A percentile compares a stretch with the other conserved stretches of the same genome.
Evolutionary conservation across 1,140 invertebrate species (phyloP).

Genomic region (Atopsyche davidsoni): DNA sequence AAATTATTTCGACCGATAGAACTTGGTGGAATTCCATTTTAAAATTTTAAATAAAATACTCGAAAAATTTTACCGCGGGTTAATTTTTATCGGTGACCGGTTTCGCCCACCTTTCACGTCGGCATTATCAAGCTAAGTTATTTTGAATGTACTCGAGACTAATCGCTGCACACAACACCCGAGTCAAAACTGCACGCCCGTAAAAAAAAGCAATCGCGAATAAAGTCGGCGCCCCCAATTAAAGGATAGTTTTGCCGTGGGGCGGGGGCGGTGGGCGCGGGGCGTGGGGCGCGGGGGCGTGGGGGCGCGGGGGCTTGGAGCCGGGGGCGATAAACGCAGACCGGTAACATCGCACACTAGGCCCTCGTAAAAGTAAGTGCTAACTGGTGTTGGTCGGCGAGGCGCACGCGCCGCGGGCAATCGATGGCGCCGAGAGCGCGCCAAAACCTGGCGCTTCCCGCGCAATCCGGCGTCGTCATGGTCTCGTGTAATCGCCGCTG

Average conservation of each 20-base stretch:
- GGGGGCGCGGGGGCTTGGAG: slow-evolving; percentile 35
- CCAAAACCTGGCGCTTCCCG: slow-evolving; percentile 7
- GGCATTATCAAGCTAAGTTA: too few species aligned
- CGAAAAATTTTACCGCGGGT: too few species aligned
- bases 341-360: slow-evolving; percentile 3
- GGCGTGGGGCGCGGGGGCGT: too few species aligned
- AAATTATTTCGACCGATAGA: too few species aligned
- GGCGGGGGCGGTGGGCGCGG: neutral
- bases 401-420: slow-evolving; percentile 6
- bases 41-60: too few species aligned
- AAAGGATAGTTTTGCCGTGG: neutral
- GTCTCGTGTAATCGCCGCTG: slow-evolving; percentile 6
- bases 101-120: too few species aligned
- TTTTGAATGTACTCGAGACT: too few species aligned
- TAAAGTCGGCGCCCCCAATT: neutral
- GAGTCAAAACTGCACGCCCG: too few species aligned
- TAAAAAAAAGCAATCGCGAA: slow-evolving; percentile 13
- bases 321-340: slow-evolving; percentile 10
- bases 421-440: slow-evolving; percentile 2
- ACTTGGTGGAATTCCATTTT: too few species aligned
- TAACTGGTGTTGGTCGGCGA: neutral
- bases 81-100: too few species aligned
- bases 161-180: too few species aligned
- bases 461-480: slow-evolving; percentile 3
- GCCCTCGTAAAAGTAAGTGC: slow-evolving; percentile 23